These are phyloP conservation scores for Menidia beryllina DNA, from an alignment of 2,113 vertebrate species.

Conservation along the genomic window DNA sequence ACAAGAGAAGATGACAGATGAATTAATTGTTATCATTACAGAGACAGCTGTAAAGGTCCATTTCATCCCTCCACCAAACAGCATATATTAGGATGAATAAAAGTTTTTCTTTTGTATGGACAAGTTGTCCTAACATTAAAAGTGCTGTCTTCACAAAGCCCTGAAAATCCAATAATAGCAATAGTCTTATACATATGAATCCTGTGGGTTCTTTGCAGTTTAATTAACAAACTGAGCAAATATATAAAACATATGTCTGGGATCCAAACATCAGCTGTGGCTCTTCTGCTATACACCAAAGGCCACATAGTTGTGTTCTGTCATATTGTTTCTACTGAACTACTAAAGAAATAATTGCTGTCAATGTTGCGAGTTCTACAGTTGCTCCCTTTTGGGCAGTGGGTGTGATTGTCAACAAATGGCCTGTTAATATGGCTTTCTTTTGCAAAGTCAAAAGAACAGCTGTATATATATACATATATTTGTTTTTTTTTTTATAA, in stretches of 20 bases:
- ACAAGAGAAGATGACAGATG: conserved; percentile 54
- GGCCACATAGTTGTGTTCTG: conserved; percentile 9
- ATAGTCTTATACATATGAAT: not conserved
- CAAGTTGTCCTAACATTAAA: conserved; percentile 16
- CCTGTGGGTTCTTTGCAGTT: conserved; percentile 4
- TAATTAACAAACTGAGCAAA: not conserved
- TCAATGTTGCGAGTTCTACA: conserved; percentile 13
- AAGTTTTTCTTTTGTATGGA: conserved; percentile 26
- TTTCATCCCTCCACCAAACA: conserved; percentile 38
- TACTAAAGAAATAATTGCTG: not conserved
- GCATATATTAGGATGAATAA: conserved; percentile 25
- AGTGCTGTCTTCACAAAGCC: not conserved
- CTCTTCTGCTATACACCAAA: not conserved
- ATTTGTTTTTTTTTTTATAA: not conserved
- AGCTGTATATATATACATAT: not conserved
- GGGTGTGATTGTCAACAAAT: too few species aligned
- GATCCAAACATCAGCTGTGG: not conserved
- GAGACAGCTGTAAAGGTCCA: conserved; percentile 23
- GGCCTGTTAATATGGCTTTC: too few species aligned
- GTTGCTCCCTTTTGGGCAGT: conserved; percentile 6
- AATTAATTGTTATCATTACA: conserved; percentile 56
- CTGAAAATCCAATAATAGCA: not conserved
- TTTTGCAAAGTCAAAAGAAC: too few species aligned
- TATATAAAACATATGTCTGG: not conserved
- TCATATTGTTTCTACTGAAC: conserved; percentile 13